Conservation (phyloP, 2,797 vertebrate species). For the Rhincodon typus region DNA sequence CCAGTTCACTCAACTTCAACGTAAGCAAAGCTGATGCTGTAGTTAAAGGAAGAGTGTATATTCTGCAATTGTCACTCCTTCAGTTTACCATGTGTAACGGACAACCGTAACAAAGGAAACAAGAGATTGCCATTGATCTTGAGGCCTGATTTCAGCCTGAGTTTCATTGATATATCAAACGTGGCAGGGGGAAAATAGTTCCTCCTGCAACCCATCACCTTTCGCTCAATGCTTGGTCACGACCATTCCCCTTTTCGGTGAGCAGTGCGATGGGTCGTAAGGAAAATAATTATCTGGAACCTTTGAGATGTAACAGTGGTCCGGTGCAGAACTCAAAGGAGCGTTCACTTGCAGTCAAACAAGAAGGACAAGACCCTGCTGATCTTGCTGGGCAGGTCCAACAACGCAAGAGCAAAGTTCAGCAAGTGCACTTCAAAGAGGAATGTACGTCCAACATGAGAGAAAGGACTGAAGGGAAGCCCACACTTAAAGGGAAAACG, state of each 20-base stretch:
- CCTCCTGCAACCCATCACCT: not conserved
- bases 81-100: not conserved
- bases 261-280: constrained; percentile 55
- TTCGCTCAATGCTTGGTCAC: not conserved
- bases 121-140: not conserved
- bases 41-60: too few species aligned
- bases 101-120: not conserved
- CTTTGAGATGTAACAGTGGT: constrained; percentile 53
- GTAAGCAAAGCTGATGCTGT: not conserved
- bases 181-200: not conserved
- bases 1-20: not conserved
- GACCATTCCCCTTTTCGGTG: not conserved
- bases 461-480: constrained; percentile 41
- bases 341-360: constrained; percentile 61
- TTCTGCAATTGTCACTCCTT: not conserved
- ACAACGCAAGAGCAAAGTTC: constrained; percentile 63
- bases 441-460: constrained; percentile 47
- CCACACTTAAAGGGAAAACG: constrained; percentile 40
- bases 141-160: not conserved
- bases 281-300: constrained; percentile 48
- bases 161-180: not conserved
- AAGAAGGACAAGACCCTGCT: constrained; percentile 59
- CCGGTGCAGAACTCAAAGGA: constrained; percentile 58
- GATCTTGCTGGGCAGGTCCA: constrained; percentile 53
- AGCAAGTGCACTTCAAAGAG: constrained; percentile 68